Conservation (phyloP, 2,888 invertebrate species). For the Monoplex corrugatus region DNA sequence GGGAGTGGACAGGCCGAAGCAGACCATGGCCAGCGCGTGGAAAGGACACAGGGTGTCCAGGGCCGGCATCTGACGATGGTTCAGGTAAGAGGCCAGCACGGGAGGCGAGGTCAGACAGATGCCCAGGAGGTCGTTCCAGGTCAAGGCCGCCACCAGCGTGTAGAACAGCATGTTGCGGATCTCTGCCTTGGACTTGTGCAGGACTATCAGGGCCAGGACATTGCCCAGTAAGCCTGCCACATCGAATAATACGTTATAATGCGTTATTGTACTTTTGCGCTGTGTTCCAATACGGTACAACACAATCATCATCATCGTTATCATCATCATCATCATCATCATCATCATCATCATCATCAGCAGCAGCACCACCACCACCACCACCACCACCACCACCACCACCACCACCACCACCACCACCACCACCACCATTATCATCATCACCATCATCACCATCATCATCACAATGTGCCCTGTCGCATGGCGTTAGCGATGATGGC, state of each 20-base stretch:
- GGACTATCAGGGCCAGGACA: conserved; percentile 76
- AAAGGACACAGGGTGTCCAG: conserved; percentile 77
- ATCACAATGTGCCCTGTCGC: no score
- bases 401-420: no score
- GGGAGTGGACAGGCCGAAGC: conserved; percentile 79
- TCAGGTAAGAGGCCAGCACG: conserved; percentile 71
- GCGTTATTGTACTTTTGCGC: neutral
- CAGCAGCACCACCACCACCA: no score
- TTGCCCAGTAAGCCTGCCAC: conserved; percentile 71
- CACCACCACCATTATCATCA: no score
- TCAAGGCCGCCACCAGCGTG: conserved; percentile 78
- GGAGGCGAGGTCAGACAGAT: conserved; percentile 78
- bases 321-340: no score
- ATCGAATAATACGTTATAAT: neutral
- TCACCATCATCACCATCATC: no score
- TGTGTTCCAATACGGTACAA: neutral
- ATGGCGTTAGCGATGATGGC: no score
- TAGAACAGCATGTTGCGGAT: conserved; percentile 79
- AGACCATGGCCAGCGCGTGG: conserved; percentile 80
- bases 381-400: no score
- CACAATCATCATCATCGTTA: no score
- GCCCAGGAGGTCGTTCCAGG: conserved; percentile 80
- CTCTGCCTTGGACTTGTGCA: conserved; percentile 73
- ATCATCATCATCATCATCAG: no score
- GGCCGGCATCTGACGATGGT: conserved; percentile 73